These are phyloP conservation scores for Ctena decussata DNA, from an alignment of 2,888 invertebrate species.

Conservation along the genomic window DNA sequence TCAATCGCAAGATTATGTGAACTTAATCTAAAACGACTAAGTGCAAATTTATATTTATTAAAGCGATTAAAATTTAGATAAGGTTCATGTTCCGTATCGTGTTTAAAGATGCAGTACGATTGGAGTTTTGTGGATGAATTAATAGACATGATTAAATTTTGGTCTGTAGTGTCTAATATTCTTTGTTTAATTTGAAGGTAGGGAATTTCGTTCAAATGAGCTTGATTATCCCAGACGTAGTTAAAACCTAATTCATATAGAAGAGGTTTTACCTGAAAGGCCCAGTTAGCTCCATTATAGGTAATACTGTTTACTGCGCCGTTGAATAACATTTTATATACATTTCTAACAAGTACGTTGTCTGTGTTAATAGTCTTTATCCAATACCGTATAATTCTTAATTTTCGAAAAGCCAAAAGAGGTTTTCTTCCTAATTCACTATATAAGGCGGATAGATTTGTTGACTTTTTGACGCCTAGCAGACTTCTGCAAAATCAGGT, in stretches of 20 bases:
- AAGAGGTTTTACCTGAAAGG: not conserved
- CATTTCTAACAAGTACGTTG: not conserved
- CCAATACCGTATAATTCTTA: slow-evolving; percentile 11
- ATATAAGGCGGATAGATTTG: not conserved
- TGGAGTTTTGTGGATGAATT: not conserved
- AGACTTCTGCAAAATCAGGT: not conserved
- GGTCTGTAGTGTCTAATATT: not conserved
- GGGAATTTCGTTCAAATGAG: not conserved
- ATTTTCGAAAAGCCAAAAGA: not conserved
- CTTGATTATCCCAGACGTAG: slow-evolving; percentile 14
- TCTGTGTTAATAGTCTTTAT: not conserved
- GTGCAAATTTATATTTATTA: not conserved
- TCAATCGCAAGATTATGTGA: not conserved
- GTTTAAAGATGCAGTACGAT: not conserved
- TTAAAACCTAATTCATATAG: not conserved
- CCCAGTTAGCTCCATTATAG: not conserved
- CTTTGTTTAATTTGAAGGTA: not conserved
- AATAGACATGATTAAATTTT: not conserved
- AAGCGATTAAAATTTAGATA: not conserved
- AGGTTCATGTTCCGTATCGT: not conserved
- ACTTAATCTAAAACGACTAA: not conserved
- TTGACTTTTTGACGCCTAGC: not conserved
- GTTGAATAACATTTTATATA: not conserved
- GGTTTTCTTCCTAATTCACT: not conserved
- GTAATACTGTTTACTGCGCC: not conserved